Conservation (phyloP, 2,113 vertebrate genomes). For the Boleophthalmus pectinirostris region DNA sequence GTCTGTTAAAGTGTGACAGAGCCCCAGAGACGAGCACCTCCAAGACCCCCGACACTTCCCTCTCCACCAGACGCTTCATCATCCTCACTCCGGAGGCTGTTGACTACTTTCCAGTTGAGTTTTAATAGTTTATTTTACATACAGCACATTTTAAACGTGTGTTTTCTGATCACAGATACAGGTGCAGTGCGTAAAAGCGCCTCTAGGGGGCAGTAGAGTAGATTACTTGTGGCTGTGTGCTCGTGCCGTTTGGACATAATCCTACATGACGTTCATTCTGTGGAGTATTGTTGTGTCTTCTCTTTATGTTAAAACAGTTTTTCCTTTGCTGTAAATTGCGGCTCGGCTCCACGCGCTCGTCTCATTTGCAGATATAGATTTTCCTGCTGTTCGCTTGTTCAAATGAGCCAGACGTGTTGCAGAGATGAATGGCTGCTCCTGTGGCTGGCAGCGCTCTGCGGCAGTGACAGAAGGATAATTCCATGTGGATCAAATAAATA, state of each 20-base stretch:
- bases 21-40: conserved; percentile 74
- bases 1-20: conserved; percentile 82
- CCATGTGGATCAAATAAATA: conserved; percentile 99
- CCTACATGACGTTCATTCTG: not conserved
- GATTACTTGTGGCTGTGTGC: conserved; percentile 31
- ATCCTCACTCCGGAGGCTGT: conserved; percentile 90
- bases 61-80: conserved; percentile 81
- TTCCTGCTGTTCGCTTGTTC: conserved; percentile 85
- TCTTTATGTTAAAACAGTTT: not conserved
- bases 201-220: conserved; percentile 71
- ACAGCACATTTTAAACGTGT: not conserved
- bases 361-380: conserved; percentile 90
- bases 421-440: conserved; percentile 94
- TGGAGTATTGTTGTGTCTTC: not conserved
- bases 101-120: conserved; percentile 84
- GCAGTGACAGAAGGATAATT: conserved; percentile 99
- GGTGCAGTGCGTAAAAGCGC: conserved; percentile 48
- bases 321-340: conserved; percentile 47
- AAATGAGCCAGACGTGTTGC: conserved; percentile 90
- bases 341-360: conserved; percentile 56
- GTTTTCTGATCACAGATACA: not conserved
- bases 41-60: conserved; percentile 59
- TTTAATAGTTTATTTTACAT: conserved; percentile 3
- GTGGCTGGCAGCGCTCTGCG: conserved; percentile 90
- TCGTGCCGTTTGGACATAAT: not conserved